Conservation (phyloP, 2,797 vertebrate species). For the Pipistrellus nathusii region DNA sequence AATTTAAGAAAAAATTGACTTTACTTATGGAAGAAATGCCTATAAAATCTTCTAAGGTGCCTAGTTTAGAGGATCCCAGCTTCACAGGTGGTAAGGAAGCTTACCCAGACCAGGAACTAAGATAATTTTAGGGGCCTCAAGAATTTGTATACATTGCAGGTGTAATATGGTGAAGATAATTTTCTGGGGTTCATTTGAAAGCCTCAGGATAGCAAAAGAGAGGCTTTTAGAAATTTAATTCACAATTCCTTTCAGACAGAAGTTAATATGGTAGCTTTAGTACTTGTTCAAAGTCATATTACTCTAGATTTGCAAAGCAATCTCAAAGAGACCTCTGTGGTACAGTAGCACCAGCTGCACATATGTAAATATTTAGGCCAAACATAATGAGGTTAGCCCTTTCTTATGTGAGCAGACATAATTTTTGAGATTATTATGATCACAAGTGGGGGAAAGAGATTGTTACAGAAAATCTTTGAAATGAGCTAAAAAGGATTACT, state of each 20-base stretch:
- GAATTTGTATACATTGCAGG: background rate
- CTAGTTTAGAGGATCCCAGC: background rate
- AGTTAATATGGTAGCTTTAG: background rate
- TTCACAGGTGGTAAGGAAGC: background rate
- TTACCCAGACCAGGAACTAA: background rate
- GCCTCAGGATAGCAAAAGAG: background rate
- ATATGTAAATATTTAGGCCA: background rate
- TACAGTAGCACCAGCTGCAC: background rate
- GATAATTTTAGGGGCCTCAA: background rate
- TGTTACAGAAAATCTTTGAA: conserved; percentile 14
- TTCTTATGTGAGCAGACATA: background rate
- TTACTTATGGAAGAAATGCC: background rate
- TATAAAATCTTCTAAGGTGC: background rate
- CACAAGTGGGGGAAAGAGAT: background rate
- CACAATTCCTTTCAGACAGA: background rate
- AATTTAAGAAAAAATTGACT: background rate
- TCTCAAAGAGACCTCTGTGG: background rate
- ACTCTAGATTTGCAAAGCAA: background rate
- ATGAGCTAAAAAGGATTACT: background rate
- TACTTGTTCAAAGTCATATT: background rate
- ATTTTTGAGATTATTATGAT: conserved; percentile 3
- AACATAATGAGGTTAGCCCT: background rate
- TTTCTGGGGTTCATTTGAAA: conserved; percentile 8
- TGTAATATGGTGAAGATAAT: background rate
- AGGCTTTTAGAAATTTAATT: background rate